Conservation (phyloP, 2,888 invertebrate species). For the Ormyrus thymus region DNA sequence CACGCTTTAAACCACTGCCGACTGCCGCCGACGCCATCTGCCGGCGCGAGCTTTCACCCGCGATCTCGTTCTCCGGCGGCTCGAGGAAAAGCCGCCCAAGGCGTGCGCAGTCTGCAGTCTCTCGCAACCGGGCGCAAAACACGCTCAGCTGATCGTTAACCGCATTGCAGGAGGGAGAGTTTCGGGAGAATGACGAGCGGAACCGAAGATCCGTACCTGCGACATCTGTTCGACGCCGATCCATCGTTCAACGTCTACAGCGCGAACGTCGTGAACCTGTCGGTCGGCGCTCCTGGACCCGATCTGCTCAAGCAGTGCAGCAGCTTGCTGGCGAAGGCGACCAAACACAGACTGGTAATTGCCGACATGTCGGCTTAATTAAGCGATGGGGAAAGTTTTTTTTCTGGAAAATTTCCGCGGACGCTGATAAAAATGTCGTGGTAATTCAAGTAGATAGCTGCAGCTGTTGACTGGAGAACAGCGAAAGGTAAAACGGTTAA, state of each 20-base stretch:
- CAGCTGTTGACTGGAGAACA: background rate
- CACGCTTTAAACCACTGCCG: too few species aligned
- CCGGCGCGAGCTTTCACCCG: too few species aligned
- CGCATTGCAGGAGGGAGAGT: background rate
- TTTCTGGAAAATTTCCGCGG: background rate
- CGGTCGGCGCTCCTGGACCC: slow-evolving; percentile 78
- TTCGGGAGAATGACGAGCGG: slow-evolving; percentile 30
- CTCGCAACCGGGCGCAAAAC: background rate
- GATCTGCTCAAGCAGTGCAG: slow-evolving; percentile 75
- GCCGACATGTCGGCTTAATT: background rate
- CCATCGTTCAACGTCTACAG: slow-evolving; percentile 75
- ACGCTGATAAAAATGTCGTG: background rate
- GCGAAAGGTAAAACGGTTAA: too few species aligned
- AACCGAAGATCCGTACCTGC: slow-evolving; percentile 65
- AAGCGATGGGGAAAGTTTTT: too few species aligned
- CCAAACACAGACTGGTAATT: slow-evolving; percentile 75
- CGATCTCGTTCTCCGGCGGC: too few species aligned
- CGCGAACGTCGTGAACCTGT: slow-evolving; percentile 73
- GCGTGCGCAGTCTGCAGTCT: background rate
- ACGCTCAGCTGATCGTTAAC: background rate
- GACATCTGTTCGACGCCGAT: slow-evolving; percentile 76
- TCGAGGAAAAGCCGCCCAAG: background rate
- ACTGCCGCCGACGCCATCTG: too few species aligned
- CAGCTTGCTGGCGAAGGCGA: slow-evolving; percentile 75
- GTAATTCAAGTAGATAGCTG: too few species aligned